Evolutionary conservation across 2,888 invertebrate genomes (phyloP).

Genomic region (Dynastes hyllus): DNA sequence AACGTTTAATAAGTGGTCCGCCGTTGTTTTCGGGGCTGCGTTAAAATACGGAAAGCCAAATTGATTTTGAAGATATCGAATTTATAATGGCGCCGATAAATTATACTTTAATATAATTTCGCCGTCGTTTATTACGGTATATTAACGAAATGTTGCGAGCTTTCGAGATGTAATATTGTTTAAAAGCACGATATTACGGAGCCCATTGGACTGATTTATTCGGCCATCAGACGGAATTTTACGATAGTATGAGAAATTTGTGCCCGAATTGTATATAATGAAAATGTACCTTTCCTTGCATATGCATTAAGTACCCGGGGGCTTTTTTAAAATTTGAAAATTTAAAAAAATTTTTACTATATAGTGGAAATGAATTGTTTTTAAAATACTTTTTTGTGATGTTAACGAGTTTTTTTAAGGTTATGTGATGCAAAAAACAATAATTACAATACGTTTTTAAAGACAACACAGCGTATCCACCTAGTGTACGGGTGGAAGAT

Average conservation of each 20-base stretch:
- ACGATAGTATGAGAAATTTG: conserved; percentile 13
- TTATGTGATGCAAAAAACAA: no score
- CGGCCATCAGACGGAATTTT: conserved; percentile 4
- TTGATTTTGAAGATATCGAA: conserved; percentile 48
- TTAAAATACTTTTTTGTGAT: no score
- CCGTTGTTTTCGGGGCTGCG: conserved; percentile 32
- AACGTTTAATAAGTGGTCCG: conserved; percentile 39
- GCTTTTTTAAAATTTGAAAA: no score
- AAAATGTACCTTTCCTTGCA: neutral
- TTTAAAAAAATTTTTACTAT: no score
- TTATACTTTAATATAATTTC: conserved; percentile 48
- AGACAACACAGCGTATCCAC: no score
- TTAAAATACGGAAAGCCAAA: conserved; percentile 44
- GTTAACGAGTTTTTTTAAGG: no score
- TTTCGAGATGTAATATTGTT: conserved; percentile 44
- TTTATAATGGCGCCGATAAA: conserved; percentile 50
- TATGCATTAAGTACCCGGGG: no score
- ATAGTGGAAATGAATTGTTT: no score
- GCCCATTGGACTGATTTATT: conserved; percentile 32
- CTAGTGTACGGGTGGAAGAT: no score
- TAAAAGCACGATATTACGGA: conserved; percentile 45
- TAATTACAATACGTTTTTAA: no score
- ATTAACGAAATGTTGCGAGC: conserved; percentile 38
- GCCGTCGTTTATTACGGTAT: conserved; percentile 40
- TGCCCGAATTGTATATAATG: neutral